These are phyloP conservation scores for Gobius niger DNA, from an alignment of 2,113 vertebrate species.

Conservation along the genomic window DNA sequence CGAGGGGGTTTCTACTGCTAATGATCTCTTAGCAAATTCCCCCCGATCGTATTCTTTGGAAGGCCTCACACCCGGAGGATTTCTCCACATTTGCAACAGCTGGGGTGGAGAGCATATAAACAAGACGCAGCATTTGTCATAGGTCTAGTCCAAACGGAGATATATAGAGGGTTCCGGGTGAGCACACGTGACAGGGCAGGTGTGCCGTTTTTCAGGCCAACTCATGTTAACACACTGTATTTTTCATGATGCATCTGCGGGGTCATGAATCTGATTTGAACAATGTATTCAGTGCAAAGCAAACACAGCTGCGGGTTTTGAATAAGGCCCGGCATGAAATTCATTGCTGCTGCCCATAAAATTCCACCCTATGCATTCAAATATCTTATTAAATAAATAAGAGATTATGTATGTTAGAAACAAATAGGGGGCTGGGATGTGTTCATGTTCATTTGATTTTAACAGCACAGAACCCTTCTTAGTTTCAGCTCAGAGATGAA, in stretches of 20 bases:
- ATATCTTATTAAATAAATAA: not conserved
- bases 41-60: conserved; percentile 41
- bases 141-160: conserved; percentile 10
- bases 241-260: conserved; percentile 3
- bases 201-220: conserved; percentile 15
- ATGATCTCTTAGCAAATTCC: conserved; percentile 66
- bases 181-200: conserved; percentile 20
- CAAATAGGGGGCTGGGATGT: too few relatives aligned
- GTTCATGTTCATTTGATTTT: too few relatives aligned
- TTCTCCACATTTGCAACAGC: conserved; percentile 38
- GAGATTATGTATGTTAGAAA: too few relatives aligned
- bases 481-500: too few relatives aligned
- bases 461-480: too few relatives aligned
- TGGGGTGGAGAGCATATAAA: conserved; percentile 23
- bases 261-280: not conserved
- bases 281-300: conserved; percentile 11
- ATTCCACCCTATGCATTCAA: not conserved
- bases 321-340: not conserved
- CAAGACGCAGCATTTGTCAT: conserved; percentile 5
- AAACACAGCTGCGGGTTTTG: conserved; percentile 1
- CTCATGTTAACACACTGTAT: not conserved
- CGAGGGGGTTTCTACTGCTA: conserved; percentile 52
- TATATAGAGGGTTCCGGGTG: not conserved
- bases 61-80: conserved; percentile 30
- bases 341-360: not conserved